These are phyloP conservation scores for Sminthopsis crassicaudata DNA, from an alignment of 2,113 vertebrate genomes.

Conservation along the genomic window DNA sequence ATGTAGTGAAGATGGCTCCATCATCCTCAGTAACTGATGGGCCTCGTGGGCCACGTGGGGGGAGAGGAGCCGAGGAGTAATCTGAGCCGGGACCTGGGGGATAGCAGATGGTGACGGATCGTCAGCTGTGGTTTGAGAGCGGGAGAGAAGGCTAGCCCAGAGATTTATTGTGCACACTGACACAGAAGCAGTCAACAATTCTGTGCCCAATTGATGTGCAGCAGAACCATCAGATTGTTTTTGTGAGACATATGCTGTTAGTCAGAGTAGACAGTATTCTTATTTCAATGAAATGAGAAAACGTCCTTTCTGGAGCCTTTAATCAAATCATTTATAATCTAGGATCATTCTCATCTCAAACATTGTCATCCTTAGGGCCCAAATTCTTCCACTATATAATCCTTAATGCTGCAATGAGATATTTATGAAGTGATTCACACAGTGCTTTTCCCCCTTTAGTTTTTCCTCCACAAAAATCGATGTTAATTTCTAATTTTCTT, in stretches of 20 bases:
- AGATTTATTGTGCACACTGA: neutral
- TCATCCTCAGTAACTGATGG: no score
- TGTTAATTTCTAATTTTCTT: neutral
- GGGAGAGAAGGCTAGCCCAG: neutral
- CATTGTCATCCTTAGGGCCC: neutral
- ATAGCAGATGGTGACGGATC: neutral
- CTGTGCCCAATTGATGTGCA: neutral
- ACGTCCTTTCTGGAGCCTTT: slow-evolving; percentile 28
- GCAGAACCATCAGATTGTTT: neutral
- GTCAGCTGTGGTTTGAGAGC: neutral
- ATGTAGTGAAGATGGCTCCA: no score
- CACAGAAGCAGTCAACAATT: neutral
- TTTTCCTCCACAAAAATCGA: no score
- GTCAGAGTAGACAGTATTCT: slow-evolving; percentile 10
- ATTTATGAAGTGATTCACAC: neutral
- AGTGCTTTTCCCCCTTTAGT: neutral
- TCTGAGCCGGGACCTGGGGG: neutral
- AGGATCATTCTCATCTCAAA: neutral
- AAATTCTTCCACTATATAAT: neutral
- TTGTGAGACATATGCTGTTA: neutral
- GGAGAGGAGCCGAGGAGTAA: neutral
- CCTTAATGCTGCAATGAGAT: neutral
- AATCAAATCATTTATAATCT: neutral
- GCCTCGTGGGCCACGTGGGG: no score
- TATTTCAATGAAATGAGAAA: slow-evolving; percentile 3